Evolutionary conservation across 2,888 invertebrate genomes (phyloP).

Genomic region (Timema podura): DNA sequence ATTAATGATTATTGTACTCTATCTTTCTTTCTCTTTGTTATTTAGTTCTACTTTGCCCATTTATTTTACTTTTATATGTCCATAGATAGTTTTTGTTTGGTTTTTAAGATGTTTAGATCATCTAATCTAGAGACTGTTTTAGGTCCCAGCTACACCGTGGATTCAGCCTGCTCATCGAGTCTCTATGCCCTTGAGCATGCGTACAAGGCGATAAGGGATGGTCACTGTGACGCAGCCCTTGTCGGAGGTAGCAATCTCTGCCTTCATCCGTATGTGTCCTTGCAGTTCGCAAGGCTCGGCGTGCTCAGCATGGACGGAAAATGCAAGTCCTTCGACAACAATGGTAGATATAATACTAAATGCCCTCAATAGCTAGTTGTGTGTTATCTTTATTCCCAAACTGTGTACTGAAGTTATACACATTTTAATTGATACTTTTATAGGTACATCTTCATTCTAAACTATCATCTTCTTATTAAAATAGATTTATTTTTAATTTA

Average conservation of each 20-base stretch:
- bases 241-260: conserved; percentile 85
- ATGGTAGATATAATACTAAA: conserved; percentile 41
- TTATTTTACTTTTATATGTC: no score
- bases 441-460: no score
- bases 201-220: conserved; percentile 68
- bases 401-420: no score
- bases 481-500: no score
- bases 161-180: conserved; percentile 95
- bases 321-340: conserved; percentile 87
- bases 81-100: no score
- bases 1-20: conserved; percentile 2
- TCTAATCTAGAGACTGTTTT: neutral
- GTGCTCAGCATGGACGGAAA: conserved; percentile 79
- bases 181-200: conserved; percentile 82
- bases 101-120: no score
- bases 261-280: conserved; percentile 80
- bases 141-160: conserved; percentile 83
- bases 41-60: no score
- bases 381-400: no score
- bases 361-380: no score
- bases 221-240: conserved; percentile 82
- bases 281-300: conserved; percentile 72
- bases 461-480: no score
- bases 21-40: neutral
- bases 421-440: no score